Conservation (phyloP, 2,888 invertebrate species). For the Cantharis rufa region DNA sequence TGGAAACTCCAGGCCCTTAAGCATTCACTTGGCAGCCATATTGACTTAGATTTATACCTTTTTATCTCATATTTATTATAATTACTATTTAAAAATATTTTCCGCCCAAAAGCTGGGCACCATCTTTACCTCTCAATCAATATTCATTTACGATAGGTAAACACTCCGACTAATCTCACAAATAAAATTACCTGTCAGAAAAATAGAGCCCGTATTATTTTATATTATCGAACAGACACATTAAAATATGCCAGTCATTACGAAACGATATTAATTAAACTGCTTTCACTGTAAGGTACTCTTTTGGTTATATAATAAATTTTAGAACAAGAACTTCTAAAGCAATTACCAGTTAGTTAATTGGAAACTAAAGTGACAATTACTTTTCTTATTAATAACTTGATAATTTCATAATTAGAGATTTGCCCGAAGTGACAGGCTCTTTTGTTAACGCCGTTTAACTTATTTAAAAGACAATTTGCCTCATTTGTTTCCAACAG, state of each 20-base stretch:
- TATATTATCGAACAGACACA: neutral
- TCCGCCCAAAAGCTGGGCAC: neutral
- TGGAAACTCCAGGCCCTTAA: conserved; percentile 42
- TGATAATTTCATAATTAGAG: conserved; percentile 55
- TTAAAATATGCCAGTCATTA: conserved; percentile 25
- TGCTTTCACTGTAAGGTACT: conserved; percentile 22
- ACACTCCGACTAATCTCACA: neutral
- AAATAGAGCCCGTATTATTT: neutral
- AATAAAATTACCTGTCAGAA: neutral
- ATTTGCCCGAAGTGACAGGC: conserved; percentile 45
- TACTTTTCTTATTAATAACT: conserved; percentile 47
- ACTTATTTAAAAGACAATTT: conserved; percentile 41
- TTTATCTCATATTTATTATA: conserved; percentile 36
- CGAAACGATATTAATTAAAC: conserved; percentile 29
- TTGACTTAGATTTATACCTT: conserved; percentile 38
- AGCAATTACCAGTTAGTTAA: conserved; percentile 51
- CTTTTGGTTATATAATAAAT: conserved; percentile 27
- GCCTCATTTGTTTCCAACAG: conserved; percentile 37
- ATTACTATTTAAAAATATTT: neutral
- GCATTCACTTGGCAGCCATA: conserved; percentile 44
- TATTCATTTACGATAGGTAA: neutral
- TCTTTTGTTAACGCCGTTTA: conserved; percentile 39
- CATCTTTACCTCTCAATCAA: neutral
- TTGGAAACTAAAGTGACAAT: conserved; percentile 56
- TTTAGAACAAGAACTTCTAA: conserved; percentile 34